phyloP scores from a whole-genome alignment of 2,888 invertebrate genomes.

The Hipparchia semele region DNA sequence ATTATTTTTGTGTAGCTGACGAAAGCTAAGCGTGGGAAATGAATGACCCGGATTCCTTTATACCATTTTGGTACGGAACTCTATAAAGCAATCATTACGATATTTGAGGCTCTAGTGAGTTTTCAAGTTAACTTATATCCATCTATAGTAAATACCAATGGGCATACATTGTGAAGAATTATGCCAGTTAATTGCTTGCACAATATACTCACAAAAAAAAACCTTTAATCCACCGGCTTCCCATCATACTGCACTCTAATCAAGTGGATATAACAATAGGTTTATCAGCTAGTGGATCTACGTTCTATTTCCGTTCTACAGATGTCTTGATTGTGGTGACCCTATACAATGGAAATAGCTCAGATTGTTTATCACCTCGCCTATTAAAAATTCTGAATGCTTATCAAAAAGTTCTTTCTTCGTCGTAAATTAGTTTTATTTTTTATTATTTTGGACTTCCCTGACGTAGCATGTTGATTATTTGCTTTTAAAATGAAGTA shows the following conservation, averaged over 20 bases:
- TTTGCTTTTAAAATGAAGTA: too few relatives aligned
- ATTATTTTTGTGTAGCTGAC: not conserved
- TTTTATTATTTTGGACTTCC: not conserved
- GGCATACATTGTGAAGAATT: too few relatives aligned
- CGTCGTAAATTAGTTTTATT: not conserved
- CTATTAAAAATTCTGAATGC: conserved; percentile 31
- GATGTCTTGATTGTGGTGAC: conserved; percentile 19
- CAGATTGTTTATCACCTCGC: conserved; percentile 25
- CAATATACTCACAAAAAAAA: not conserved
- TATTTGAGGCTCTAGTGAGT: too few relatives aligned
- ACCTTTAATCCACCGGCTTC: not conserved
- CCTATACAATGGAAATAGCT: conserved; percentile 27
- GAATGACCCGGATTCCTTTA: too few relatives aligned
- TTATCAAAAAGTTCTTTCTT: conserved; percentile 26
- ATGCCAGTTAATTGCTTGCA: too few relatives aligned
- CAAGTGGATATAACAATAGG: conserved; percentile 13
- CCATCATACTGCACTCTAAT: conserved; percentile 17
- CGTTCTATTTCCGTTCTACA: conserved; percentile 24
- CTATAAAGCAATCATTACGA: too few relatives aligned
- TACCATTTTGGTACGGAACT: too few relatives aligned
- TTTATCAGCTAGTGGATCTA: conserved; percentile 26
- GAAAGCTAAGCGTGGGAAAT: not conserved
- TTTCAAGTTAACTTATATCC: too few relatives aligned
- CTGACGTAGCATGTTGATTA: not conserved
- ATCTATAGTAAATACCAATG: too few relatives aligned